These are phyloP conservation scores for Dromococcyx pavoninus DNA, from an alignment of 2,797 vertebrate species.

Conservation along the genomic window DNA sequence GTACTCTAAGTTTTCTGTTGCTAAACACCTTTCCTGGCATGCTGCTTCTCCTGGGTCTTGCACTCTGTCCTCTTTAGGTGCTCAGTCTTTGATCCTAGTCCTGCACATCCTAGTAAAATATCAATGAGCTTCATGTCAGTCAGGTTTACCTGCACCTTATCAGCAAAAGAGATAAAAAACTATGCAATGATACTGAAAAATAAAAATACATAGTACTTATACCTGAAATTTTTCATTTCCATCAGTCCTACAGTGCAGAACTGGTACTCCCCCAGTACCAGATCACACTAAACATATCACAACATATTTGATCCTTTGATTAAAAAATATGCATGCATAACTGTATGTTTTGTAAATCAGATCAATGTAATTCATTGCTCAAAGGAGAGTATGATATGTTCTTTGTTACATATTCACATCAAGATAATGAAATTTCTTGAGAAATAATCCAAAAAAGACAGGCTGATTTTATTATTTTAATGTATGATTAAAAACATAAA, in stretches of 20 bases:
- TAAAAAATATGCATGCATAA: not conserved
- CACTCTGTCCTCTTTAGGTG: not conserved
- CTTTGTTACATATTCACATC: not conserved
- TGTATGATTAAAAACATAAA: not conserved
- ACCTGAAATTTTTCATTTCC: not conserved
- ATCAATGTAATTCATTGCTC: not conserved
- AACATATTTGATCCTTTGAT: not conserved
- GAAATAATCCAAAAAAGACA: not conserved
- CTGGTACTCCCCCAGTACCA: not conserved
- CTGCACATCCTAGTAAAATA: not conserved
- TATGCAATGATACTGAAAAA: not conserved
- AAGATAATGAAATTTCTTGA: not conserved
- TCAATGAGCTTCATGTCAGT: not conserved
- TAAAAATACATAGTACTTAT: fast-evolving
- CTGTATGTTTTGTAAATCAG: not conserved
- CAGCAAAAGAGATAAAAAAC: not conserved
- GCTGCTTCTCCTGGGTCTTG: not conserved
- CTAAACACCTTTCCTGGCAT: not conserved
- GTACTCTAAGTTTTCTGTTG: not conserved
- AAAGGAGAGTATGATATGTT: not conserved
- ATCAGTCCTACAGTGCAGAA: not conserved
- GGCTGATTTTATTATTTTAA: not conserved
- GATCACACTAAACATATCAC: not conserved
- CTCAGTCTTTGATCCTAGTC: not conserved
- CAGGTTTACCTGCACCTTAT: not conserved